Evolutionary conservation across 2,113 vertebrate genomes (phyloP), one percentile per base, ranked within the genome.

Genomic region (Pitta sordida): DNA sequence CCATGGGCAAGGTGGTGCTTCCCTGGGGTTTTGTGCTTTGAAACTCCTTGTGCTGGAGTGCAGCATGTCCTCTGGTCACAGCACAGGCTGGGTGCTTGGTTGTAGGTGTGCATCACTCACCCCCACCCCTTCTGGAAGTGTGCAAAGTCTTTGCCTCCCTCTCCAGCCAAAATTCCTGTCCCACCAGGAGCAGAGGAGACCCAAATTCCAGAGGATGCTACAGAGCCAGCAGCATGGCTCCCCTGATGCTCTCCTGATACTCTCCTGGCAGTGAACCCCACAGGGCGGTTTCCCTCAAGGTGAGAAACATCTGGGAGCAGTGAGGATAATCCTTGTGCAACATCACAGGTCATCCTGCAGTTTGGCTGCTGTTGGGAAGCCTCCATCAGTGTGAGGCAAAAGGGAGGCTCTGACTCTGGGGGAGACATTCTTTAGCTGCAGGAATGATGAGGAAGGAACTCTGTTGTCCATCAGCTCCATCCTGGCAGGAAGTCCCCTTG

Each of bases 391-490:
- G n/a, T 64, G 75, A 76, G 82, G 82, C 75, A 2, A 74, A 96
- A 91, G 63, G 95, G 95, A 94, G 87, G 64, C 39, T 11, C 83
- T 68, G 88, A 11, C 29, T 77, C 41, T 82, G 9, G 10, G 1
- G 46, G 70, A 82, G 91, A 78, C 93, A 73, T 94, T 91, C 70
- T 83, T 93, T 59, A 79, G 64, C 86, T 90, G 83, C n/a, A 75
- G 76, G 64, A 83, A 90, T 67, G 93, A 67, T 13, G 49, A 82
- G 41, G 53, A 83, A n/a, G 62, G 88, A 90, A 52, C 77, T 67
- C 63, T 48, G 2, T 7, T 30, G 23, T 41, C 75, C 56, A 52
- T 82, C 62, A 73, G 29, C 67, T 76, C 82, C 52, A 81, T 94
- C 71, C 91, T 96, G 91, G 39, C 90, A 92, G 90, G 94, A 95